Percentiles rank a stretch among this genome's conserved stretches.
Evolutionary conservation across 2,888 invertebrate species (phyloP).

Genomic region (Heliothis peltigera): DNA sequence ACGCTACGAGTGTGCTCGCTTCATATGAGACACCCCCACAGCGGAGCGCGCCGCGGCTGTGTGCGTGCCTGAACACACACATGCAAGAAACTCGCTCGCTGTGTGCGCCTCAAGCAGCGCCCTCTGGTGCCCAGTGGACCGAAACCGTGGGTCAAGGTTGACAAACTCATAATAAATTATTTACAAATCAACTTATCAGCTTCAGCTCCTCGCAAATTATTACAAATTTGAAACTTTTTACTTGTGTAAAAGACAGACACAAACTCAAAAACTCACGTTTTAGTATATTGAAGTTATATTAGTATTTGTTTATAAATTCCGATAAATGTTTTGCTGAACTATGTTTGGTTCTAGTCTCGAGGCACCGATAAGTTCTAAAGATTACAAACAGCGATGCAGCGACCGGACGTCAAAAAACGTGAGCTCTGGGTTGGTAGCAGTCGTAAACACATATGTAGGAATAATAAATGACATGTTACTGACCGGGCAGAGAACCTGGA

Average conservation of each 20-base stretch:
- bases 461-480: constrained; percentile 78
- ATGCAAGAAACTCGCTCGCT: constrained; percentile 57
- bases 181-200: constrained; percentile 79
- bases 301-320: constrained; percentile 84
- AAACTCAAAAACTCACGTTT: constrained; percentile 59
- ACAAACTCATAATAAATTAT: constrained; percentile 84
- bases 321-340: constrained; percentile 78
- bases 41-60: constrained; percentile 60
- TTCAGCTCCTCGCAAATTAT: constrained; percentile 58
- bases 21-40: constrained; percentile 75
- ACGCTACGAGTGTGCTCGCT: constrained; percentile 70
- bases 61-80: constrained; percentile 74
- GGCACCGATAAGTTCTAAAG: constrained; percentile 81
- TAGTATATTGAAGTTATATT: constrained; percentile 59
- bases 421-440: constrained; percentile 71
- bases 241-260: constrained; percentile 43
- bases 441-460: constrained; percentile 58
- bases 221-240: constrained; percentile 50
- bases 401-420: constrained; percentile 78
- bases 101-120: constrained; percentile 77
- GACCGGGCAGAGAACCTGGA: constrained; percentile 92
- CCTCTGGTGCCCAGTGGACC: constrained; percentile 81
- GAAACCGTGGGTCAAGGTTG: constrained; percentile 83
- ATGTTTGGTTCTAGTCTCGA: constrained; percentile 75
- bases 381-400: constrained; percentile 82